A percentile compares a stretch with the other conserved stretches of the same genome.
phyloP scores from a whole-genome alignment of 2,113 vertebrate species.

The Danio rerio region GRCz12tu NC_133193.1:13402501-13403000 shows the following conservation, averaged over 20 bases:
- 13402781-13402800: neutral
- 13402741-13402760: neutral
- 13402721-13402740: neutral
- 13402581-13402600: neutral
- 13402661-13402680: too few relatives aligned
- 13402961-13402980: constrained; percentile 33
- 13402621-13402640: neutral
- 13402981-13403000: neutral
- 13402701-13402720: neutral
- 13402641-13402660: neutral
- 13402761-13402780: neutral
- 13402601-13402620: neutral
- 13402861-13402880: neutral
- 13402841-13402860: neutral
- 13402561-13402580: neutral
- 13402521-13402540: neutral
- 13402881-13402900: neutral
- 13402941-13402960: constrained; percentile 15
- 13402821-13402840: neutral
- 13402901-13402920: constrained; percentile 26
- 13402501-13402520: neutral
- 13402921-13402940: constrained; percentile 22
- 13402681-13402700: neutral
- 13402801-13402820: neutral
- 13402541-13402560: neutral